phyloP scores from a whole-genome alignment of 37 sponge, comb jelly and placozoan genomes.

The Geodia barretti region DNA sequence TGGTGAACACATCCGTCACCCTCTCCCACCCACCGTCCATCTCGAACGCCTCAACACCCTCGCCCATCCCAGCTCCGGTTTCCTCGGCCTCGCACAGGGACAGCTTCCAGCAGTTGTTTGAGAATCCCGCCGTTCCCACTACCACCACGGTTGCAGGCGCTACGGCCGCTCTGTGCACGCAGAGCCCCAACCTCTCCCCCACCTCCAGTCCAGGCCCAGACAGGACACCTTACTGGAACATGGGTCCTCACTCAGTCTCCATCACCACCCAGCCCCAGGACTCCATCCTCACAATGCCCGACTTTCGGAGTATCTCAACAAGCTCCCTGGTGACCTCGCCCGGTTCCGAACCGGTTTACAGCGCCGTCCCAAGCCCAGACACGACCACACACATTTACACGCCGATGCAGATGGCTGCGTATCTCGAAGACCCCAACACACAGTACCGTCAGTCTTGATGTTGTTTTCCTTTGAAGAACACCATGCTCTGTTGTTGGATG shows the following conservation, averaged over 20 bases:
- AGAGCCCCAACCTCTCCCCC: background rate
- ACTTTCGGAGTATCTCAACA: background rate
- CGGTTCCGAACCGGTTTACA: background rate
- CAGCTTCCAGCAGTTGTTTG: background rate
- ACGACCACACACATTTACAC: background rate
- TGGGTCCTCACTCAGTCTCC: background rate
- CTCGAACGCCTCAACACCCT: background rate
- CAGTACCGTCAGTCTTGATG: too few relatives aligned
- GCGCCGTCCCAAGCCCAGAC: background rate
- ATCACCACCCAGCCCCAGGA: background rate
- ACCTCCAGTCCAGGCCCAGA: background rate
- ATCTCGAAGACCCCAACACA: too few relatives aligned
- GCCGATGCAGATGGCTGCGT: too few relatives aligned
- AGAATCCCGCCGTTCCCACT: background rate
- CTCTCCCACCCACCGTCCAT: background rate
- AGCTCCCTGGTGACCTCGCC: background rate
- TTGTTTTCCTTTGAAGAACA: slow-evolving; percentile 33
- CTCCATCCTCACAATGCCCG: background rate
- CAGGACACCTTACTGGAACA: background rate
- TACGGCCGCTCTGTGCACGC: too few relatives aligned
- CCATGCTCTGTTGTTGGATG: slow-evolving; percentile 10
- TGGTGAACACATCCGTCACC: background rate
- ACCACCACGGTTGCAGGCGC: too few relatives aligned
- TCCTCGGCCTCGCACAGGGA: too few relatives aligned
- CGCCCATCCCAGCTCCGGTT: background rate